Base-by-base conservation (phyloP, 2,113 vertebrate genomes). In the Psittacus erithacus region DNA sequence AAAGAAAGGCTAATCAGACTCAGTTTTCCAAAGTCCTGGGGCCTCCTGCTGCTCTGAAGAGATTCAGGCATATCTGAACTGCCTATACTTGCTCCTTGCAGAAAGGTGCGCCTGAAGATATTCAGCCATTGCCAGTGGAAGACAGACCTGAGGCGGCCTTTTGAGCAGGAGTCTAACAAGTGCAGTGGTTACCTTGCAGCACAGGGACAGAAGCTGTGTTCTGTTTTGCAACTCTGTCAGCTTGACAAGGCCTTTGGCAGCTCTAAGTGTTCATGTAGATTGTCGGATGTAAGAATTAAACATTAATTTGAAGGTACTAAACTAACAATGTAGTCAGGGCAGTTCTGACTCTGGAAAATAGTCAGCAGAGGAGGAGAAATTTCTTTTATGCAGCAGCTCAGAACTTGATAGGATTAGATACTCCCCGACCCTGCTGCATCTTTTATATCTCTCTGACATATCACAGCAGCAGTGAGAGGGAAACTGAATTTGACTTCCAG, bases 181-280 rank as follows among this genome's bases (percentile, higher is more conserved):
- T 5, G 12, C 20, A 23, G 43, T 2, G 71, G 5, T 4, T 81
- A 68, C 38, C 43, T 10, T 41, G 68, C 68, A 78, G 35, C 68
- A 47, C 7, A 0, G 0, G 9, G 50, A 46, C 25, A 17, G 62
- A 9, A 0, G 0, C 57, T 29, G 19, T 1, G 11, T 4, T 13
- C 38, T 75, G 65, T 38, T 63, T 33, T 3, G 13, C 1, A 1
- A 41, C n/a, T 16, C 75, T 38, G 41, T 2, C 76, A 64, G 35
- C 17, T 33, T 82, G 84, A 39, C 47, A 55, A 82, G 33, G 31
- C 46, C 81, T 50, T n/a, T 46, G 78, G 67, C 86, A 94, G 62
- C 74, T 80, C 93, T 70, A 90, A 63, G 53, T 86, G 82, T 33
- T 65, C 84, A 29, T 2, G 4, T 70, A 10, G 33, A 85, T 47